Evolutionary conservation across 2,797 vertebrate species (phyloP).

Genomic region (Lophius americanus): DNA sequence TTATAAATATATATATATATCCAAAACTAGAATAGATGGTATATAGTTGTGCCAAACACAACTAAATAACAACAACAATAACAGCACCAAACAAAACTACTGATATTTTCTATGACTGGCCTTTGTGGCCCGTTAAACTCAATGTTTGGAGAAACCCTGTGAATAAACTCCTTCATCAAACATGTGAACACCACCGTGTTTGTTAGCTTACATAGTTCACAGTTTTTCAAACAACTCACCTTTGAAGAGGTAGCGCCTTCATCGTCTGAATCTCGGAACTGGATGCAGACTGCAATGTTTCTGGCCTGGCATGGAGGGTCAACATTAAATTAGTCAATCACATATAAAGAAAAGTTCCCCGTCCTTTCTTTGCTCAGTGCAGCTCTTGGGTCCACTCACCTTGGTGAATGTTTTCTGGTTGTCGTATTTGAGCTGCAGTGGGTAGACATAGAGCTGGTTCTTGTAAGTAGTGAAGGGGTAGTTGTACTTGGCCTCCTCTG

Average conservation of each 20-base stretch:
- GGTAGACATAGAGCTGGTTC: conserved; percentile 94
- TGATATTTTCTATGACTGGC: no score
- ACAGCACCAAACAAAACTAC: no score
- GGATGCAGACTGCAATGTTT: conserved; percentile 92
- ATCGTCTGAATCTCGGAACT: conserved; percentile 94
- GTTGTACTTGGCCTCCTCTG: conserved; percentile 91
- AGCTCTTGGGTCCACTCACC: conserved; percentile 69
- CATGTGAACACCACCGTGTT: no score
- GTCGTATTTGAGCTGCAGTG: conserved; percentile 95
- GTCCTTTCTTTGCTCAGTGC: not conserved
- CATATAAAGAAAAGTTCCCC: not conserved
- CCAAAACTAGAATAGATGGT: no score
- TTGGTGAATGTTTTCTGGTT: conserved; percentile 97
- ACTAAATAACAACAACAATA: no score
- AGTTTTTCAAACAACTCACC: conserved; percentile 76
- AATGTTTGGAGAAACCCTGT: no score
- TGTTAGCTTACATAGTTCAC: not conserved
- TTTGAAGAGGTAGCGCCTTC: conserved; percentile 84
- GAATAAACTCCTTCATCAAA: no score
- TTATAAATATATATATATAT: no score
- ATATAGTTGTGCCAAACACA: no score
- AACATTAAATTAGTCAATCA: conserved; percentile 15
- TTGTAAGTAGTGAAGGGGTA: conserved; percentile 94
- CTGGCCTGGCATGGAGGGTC: conserved; percentile 82
- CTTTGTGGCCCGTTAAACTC: no score